Conservation (phyloP, 2,797 vertebrate genomes). For the Sphenodon punctatus region DNA sequence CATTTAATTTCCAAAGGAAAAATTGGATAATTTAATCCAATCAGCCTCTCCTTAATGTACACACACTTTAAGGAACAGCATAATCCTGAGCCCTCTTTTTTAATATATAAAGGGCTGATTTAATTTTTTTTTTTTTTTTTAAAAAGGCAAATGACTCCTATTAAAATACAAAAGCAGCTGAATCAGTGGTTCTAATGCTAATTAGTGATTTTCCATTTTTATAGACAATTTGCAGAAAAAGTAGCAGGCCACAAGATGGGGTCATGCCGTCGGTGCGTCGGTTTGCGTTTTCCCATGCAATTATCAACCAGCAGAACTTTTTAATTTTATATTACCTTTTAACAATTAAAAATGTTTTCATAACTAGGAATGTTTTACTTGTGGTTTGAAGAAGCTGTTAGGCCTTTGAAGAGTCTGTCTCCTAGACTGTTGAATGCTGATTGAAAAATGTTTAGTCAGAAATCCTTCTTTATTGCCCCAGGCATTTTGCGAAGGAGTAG, state of each 20-base stretch:
- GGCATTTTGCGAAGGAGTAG: constrained; percentile 17
- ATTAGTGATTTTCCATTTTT: neutral
- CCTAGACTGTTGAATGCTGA: neutral
- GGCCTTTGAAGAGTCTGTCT: neutral
- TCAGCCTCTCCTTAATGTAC: constrained; percentile 12
- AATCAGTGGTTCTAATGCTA: neutral
- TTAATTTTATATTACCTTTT: too few relatives aligned
- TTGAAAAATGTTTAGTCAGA: neutral
- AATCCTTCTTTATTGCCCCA: constrained; percentile 13
- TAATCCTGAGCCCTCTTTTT: neutral
- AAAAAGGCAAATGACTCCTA: neutral
- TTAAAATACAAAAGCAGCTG: neutral
- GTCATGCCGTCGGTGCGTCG: neutral
- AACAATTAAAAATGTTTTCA: neutral
- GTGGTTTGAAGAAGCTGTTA: neutral
- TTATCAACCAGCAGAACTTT: too few relatives aligned
- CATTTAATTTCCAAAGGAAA: neutral
- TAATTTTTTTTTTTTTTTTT: neutral
- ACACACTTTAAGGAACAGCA: neutral
- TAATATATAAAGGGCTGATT: neutral
- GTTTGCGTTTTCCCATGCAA: neutral
- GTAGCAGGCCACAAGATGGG: neutral
- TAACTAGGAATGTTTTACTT: neutral
- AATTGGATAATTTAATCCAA: neutral
- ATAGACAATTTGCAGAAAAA: neutral